Percentiles rank a stretch among this genome's conserved stretches.
phyloP scores from a whole-genome alignment of 2,113 vertebrate genomes.

The Lophotis ruficrista region DNA sequence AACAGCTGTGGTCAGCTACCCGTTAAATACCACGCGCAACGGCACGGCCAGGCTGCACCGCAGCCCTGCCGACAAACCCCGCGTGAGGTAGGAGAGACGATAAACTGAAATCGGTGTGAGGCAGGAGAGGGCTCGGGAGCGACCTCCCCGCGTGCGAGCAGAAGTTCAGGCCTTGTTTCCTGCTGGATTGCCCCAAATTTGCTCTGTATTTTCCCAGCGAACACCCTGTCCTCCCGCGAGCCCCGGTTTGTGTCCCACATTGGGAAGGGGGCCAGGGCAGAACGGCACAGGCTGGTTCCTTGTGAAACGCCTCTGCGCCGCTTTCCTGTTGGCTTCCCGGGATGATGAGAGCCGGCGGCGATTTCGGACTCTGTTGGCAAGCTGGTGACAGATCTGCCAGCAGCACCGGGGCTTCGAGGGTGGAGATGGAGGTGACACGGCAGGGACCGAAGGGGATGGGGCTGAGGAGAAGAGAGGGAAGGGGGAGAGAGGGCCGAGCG shows the following conservation, averaged over 20 bases:
- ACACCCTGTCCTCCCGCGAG: fast-evolving
- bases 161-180: background rate
- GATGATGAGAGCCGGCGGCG: background rate
- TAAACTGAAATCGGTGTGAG: fast-evolving
- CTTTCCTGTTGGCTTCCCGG: background rate
- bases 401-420: fast-evolving
- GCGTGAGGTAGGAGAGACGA: background rate
- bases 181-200: fast-evolving
- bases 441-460: background rate
- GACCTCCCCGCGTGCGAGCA: fast-evolving
- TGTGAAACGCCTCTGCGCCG: background rate
- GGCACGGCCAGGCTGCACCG: fast-evolving
- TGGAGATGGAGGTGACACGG: background rate
- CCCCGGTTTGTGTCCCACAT: fast-evolving
- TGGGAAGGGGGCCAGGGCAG: background rate
- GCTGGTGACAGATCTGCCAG: background rate
- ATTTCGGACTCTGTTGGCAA: background rate
- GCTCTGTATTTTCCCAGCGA: fast-evolving
- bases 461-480: background rate
- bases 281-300: no score
- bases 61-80: fast-evolving
- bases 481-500: background rate
- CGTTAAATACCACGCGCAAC: background rate
- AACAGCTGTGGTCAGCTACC: background rate
- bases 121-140: background rate